Evolutionary conservation across 2,888 invertebrate genomes (phyloP), one percentile per base, ranked within the genome.

Genomic region (Heliothis peltigera): DNA sequence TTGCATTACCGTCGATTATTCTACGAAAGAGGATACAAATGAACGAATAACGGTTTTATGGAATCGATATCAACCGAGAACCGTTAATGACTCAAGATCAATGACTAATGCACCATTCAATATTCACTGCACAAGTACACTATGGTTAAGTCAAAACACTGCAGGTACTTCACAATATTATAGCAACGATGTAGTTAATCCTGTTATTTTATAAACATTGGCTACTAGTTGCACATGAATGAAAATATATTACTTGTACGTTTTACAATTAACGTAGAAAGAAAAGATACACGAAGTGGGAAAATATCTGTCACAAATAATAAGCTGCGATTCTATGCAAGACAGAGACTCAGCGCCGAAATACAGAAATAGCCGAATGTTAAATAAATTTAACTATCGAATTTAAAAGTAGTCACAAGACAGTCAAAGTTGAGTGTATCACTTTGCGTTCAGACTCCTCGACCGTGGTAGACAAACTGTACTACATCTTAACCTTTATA

Each of bases 181-280:
- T 49, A 54, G 46, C n/a, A 65, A 39, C 18, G 21, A 25, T 70
- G 21, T 47, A 47, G 10, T 32, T 51, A 22, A 58, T 18, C 18
- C 25, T 18, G 39, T 22, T 46, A 25, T 72, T 55, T 56, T 52
- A 52, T 57, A 67, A 67, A 73, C 35, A 72, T 52, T 25, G 8
- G 44, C 28, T 39, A 44, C 18, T 49, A 12, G 25, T 18, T 42
- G 43, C 21, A 49, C 7, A 28, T n/a, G 2, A 48, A 53, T 28
- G 32, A 35, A 71, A 67, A 48, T 8, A 54, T 28, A n/a, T 43
- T 25, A 25, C 54, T 35, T 4, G 44, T 21, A 39, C 10, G 39
- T 39, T 5, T 3, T 1, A 10, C 5, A 39, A 39, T 15, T 15
- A n/a, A 39, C 1, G 5, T 32, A 32, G 32, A 32, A 3, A 32